Base-by-base conservation (phyloP, 1,140 invertebrate genomes). In the Dendroctonus valens region DNA sequence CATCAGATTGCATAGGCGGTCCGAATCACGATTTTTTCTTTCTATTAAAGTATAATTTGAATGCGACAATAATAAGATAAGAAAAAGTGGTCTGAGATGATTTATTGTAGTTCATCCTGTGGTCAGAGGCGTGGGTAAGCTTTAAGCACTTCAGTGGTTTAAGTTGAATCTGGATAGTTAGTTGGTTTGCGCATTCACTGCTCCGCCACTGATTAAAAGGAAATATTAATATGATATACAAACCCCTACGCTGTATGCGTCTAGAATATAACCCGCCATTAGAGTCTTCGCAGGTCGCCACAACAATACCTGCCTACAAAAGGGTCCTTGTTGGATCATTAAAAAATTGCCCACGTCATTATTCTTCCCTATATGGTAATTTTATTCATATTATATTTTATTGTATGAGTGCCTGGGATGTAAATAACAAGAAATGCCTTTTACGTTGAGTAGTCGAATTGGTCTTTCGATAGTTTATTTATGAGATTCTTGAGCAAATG, bases 301-400 rank as follows among this genome's bases (percentile, higher is more conserved):
- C 55, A 58, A 44, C 55, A 58, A 42, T 58, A 42, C n/a, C 55
- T 42, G 40, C 26, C 46, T 58, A 58, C 40, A 58, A 58, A 58
- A 58, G 41, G 55, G 55, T 37, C 55, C 55, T 58, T 44, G 55
- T 58, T 58, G 38, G 55, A 37, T 58, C 55, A 58, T 58, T 58
- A 58, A 58, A 58, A 58, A 58, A 58, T 58, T 58, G 55, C 55
- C 55, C 55, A 44, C 55, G 55, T 58, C 55, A 58, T 58, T 58
- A 58, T 58, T 58, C 41, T 58, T 58, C 14, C 41, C 55, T 58
- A 15, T 58, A 58, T 58, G 55, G 41, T 58, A 42, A 58, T 44
- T 58, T 58, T 58, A 58, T 58, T 58, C 41, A 58, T 44, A 44
- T 58, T 39, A 7, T 58, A 26, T 58, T 58, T 15, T 58, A 44